Base-by-base conservation (phyloP, 2,888 invertebrate genomes). In the Trachelus stipa region DNA sequence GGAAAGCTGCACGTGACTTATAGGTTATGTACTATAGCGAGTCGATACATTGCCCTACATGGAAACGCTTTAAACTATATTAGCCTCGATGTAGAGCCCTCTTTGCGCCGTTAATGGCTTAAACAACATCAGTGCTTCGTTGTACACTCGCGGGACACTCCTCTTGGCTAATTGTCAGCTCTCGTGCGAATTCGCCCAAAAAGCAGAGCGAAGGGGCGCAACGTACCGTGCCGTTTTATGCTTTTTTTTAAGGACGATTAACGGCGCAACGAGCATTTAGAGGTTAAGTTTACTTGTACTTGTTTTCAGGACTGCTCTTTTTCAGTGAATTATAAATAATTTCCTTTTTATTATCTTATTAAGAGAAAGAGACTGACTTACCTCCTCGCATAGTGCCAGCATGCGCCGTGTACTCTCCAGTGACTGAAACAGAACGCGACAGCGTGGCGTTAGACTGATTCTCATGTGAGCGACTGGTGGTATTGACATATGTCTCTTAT, bases 321-420 rank as follows among this genome's bases (percentile, higher is more conserved):
- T 23, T 56, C 23, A 15, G 0, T 56, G 23, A 56, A 2, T 56
- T 56, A 56, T 56, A 9, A 1, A 6, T 40, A 23, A 4, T 9
- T 23, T 56, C 9, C 23, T 9, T 40, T 40, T 12, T 15, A 56
- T 56, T 56, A 6, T 56, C 23, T 6, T 56, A 56, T 23, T 9
- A 23, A 4, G 40, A 56, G 40, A 31, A 68, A 33, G 12, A 34
- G 80, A 81, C 76, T 84, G 88, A 92, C 95, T 95, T 94, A 97
- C 97, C 96, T 98, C 98, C 93, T 98, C 98, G 92, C 97, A 97
- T 92, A 97, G 94, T 87, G 95, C 94, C 93, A 97, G 94, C 98
- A 98, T 98, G 88, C 97, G 97, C 90, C 98, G 94, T 83, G 97
- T 98, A 90, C 97, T 96, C 92, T 97, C 97, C 94, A 98, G 92